Evolutionary conservation across 1,140 invertebrate species (phyloP), one percentile per base, ranked within the genome.

Genomic region (Phymastichus coffea): DNA sequence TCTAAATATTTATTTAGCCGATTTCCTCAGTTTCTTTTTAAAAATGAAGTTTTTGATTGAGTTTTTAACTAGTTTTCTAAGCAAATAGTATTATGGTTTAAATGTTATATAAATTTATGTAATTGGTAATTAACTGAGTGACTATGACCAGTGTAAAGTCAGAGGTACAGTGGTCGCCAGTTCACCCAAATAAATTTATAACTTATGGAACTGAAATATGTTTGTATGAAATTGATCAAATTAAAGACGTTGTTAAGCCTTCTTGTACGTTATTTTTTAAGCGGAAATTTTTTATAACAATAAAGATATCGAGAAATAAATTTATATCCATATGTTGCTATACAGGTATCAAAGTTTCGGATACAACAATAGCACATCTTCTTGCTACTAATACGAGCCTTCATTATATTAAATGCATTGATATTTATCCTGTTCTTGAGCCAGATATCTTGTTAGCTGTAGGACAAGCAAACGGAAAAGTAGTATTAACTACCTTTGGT

Each of bases 171-270:
- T 94, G 92, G 92, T 90, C 89, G 37, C 90, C 91, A 2, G 81
- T 87, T 23, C 84, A 87, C 67, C 81, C 82, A 4, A 85, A 93
- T 68, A 90, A 91, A 70, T 94, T 93, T 70, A 86, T 95, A 51
- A 88, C 90, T 28, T 94, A 92, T 91, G 90, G 90, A 17, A 86
- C 89, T 43, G 92, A 94, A 70, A 88, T 95, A 68, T 87, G 83
- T 75, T 81, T 94, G 23, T 94, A 94, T 69, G 88, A 93, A 82
- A 84, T 92, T 49, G 83, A 81, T 62, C 79, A 76, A 53, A 68
- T 84, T 20, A 84, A 84, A 71, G 84, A 87, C 61, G 78, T 77
- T 63, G 77, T 80, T 22, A 83, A 81, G 73, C 78, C 81, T 49
- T 79, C 82, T 43, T 83, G 85, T 87, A 79, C 76, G 81, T 40